These are phyloP conservation scores for Danaus chrysippus DNA, from an alignment of 2,888 invertebrate species.

Conservation along the genomic window DNA sequence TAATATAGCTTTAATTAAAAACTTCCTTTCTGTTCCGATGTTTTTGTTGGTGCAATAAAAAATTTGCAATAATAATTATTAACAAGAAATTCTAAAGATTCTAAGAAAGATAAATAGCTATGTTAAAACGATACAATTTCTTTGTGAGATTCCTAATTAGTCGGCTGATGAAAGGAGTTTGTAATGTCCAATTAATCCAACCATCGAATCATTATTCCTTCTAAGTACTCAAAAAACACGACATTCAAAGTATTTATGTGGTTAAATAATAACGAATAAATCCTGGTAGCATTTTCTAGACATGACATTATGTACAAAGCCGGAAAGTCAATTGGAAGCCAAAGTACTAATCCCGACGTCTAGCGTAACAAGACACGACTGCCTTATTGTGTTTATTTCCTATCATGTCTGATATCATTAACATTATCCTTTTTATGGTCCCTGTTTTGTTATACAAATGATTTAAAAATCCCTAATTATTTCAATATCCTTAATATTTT, in stretches of 20 bases:
- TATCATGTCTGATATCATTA: constrained; percentile 74
- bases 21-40: too few species aligned
- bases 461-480: neutral
- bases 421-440: constrained; percentile 55
- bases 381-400: constrained; percentile 76
- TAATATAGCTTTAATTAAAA: too few species aligned
- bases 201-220: constrained; percentile 40
- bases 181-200: neutral
- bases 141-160: too few species aligned
- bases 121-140: too few species aligned
- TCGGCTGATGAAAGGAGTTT: constrained; percentile 11
- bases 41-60: too few species aligned
- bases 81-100: too few species aligned
- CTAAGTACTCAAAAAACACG: constrained; percentile 51
- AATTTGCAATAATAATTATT: too few species aligned
- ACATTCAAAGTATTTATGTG: constrained; percentile 55
- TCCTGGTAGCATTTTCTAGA: constrained; percentile 66
- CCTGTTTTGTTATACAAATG: constrained; percentile 10
- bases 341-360: constrained; percentile 63
- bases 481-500: too few species aligned
- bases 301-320: constrained; percentile 75
- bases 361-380: constrained; percentile 71
- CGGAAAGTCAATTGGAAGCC: constrained; percentile 61
- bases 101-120: too few species aligned
- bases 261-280: constrained; percentile 59